A percentile compares a stretch with the other conserved stretches of the same genome.
phyloP scores from a whole-genome alignment of 2,888 invertebrate species.

The Hermodice carunculata region DNA sequence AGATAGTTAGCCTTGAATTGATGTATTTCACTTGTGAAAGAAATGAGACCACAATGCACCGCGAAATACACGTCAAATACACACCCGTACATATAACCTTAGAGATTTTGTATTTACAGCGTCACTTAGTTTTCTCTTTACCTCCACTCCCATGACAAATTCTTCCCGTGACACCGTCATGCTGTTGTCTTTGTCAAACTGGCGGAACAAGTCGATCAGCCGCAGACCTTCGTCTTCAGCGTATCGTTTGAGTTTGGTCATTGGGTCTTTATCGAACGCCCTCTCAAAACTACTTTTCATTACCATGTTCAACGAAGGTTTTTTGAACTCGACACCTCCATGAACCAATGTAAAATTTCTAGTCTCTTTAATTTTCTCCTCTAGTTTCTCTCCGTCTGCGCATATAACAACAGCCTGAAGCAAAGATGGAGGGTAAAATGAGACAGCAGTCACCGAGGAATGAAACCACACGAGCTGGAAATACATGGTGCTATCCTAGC shows the following conservation, averaged over 20 bases:
- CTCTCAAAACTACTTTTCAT: neutral
- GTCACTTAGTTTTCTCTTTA: constrained; percentile 25
- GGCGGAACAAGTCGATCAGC: constrained; percentile 61
- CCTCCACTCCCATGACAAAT: constrained; percentile 54
- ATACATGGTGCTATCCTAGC: no score
- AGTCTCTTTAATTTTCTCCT: neutral
- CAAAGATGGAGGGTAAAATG: neutral
- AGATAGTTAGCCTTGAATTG: no score
- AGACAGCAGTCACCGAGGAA: no score
- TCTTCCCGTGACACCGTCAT: constrained; percentile 52
- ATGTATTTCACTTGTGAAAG: neutral
- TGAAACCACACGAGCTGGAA: no score
- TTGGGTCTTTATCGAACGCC: constrained; percentile 46
- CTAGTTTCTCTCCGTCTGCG: neutral
- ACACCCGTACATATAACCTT: neutral
- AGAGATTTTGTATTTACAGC: neutral
- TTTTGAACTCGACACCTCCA: neutral
- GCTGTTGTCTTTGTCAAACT: constrained; percentile 63
- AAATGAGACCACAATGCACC: neutral
- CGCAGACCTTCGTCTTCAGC: constrained; percentile 51
- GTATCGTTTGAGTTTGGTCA: constrained; percentile 54
- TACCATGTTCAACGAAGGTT: neutral
- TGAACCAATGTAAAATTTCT: neutral
- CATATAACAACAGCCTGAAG: neutral
- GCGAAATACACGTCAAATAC: neutral